Percentiles rank a stretch among this genome's conserved stretches.
Conservation (phyloP, 2,888 invertebrate species). For the Agriotes lineatus region DNA sequence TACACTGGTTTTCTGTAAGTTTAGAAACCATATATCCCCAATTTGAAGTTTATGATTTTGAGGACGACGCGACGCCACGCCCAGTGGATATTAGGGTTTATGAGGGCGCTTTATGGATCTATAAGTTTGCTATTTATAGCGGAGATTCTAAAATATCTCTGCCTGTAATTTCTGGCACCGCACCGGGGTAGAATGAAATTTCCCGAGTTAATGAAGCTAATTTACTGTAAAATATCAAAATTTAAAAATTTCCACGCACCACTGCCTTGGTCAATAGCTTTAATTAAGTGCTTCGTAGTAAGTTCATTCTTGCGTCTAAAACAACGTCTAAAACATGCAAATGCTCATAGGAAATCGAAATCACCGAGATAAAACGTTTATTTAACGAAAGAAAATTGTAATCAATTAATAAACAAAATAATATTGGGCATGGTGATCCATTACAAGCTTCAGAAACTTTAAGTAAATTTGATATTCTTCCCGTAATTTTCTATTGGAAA, state of each 20-base stretch:
- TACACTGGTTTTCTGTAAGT: not conserved
- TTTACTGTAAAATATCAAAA: slow-evolving; percentile 17
- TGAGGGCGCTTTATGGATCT: slow-evolving; percentile 11
- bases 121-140: slow-evolving; percentile 13
- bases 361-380: too few species aligned
- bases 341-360: too few species aligned
- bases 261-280: not conserved
- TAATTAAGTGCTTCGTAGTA: too few species aligned
- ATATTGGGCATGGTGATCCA: too few species aligned
- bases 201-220: not conserved
- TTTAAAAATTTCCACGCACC: not conserved
- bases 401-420: too few species aligned
- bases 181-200: slow-evolving; percentile 3
- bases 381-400: too few species aligned
- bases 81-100: slow-evolving; percentile 9
- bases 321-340: too few species aligned
- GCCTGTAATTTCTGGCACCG: not conserved
- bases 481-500: too few species aligned
- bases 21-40: not conserved
- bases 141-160: not conserved
- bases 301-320: too few species aligned
- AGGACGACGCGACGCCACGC: slow-evolving; percentile 1
- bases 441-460: too few species aligned
- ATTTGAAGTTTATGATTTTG: slow-evolving; percentile 8
- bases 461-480: too few species aligned